phyloP scores from a whole-genome alignment of 2,797 vertebrate species.

The Halcyon leucocephala region DNA sequence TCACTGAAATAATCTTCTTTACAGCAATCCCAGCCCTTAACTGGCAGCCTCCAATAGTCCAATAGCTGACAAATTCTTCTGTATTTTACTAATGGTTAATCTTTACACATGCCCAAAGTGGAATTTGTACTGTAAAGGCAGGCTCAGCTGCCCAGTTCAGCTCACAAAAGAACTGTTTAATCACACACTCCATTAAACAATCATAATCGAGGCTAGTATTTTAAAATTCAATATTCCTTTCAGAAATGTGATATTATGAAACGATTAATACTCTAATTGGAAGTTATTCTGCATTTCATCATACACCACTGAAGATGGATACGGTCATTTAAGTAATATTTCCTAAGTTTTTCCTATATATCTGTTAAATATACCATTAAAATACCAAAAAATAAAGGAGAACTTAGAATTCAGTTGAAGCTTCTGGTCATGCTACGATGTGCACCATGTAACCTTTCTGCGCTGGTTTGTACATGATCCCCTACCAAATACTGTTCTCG shows the following conservation, averaged over 20 bases:
- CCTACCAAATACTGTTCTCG: not conserved
- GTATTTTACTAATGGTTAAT: not conserved
- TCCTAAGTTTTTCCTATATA: not conserved
- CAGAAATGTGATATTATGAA: not conserved
- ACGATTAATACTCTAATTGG: not conserved
- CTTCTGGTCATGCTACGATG: not conserved
- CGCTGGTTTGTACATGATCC: not conserved
- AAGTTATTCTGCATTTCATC: not conserved
- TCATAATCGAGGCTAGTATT: not conserved
- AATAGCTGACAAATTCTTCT: not conserved
- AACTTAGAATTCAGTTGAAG: not conserved
- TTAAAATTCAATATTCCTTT: not conserved
- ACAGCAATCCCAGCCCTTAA: not conserved
- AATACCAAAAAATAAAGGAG: not conserved
- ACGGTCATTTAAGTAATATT: not conserved
- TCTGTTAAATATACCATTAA: not conserved
- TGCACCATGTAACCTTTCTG: rapidly evolving
- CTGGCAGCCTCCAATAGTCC: not conserved
- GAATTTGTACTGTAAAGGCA: constrained; percentile 5
- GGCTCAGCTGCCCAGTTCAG: not conserved
- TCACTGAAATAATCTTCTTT: not conserved
- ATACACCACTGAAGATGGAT: not conserved
- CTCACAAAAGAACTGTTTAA: not conserved
- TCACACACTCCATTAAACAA: not conserved
- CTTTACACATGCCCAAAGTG: constrained; percentile 15